Conservation (phyloP, 2,888 invertebrate genomes). For the Scrobipalpa atriplicella region DNA sequence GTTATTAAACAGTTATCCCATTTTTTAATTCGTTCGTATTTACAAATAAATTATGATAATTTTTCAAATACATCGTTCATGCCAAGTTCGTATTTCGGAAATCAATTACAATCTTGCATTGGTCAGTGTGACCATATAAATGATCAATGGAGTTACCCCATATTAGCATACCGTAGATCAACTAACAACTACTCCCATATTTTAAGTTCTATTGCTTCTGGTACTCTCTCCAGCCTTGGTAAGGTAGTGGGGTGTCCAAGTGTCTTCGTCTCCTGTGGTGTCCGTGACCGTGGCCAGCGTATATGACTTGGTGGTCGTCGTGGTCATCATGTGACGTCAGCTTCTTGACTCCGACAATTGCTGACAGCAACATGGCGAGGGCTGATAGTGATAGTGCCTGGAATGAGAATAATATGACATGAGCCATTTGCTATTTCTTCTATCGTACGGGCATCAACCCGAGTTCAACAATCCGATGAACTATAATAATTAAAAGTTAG, state of each 20-base stretch:
- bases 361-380: slow-evolving; percentile 88
- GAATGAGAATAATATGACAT: slow-evolving; percentile 24
- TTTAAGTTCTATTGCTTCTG: too few relatives aligned
- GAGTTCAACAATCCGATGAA: too few relatives aligned
- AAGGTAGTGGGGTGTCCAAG: slow-evolving; percentile 69
- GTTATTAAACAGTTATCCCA: neutral
- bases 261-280: slow-evolving; percentile 81
- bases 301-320: slow-evolving; percentile 83
- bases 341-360: slow-evolving; percentile 89
- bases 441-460: too few relatives aligned
- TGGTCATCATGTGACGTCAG: slow-evolving; percentile 83
- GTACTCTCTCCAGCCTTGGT: slow-evolving; percentile 76
- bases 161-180: neutral
- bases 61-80: neutral
- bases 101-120: too few relatives aligned
- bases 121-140: neutral
- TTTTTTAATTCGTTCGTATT: neutral
- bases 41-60: slow-evolving; percentile 8
- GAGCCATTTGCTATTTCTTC: too few relatives aligned
- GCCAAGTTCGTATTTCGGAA: neutral
- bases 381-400: slow-evolving; percentile 87
- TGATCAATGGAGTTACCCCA: neutral
- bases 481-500: too few relatives aligned
- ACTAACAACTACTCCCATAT: too few relatives aligned
- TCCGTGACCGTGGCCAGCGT: slow-evolving; percentile 84